Conservation (phyloP, 2,888 invertebrate species). For the Cerastis leucographa region DNA sequence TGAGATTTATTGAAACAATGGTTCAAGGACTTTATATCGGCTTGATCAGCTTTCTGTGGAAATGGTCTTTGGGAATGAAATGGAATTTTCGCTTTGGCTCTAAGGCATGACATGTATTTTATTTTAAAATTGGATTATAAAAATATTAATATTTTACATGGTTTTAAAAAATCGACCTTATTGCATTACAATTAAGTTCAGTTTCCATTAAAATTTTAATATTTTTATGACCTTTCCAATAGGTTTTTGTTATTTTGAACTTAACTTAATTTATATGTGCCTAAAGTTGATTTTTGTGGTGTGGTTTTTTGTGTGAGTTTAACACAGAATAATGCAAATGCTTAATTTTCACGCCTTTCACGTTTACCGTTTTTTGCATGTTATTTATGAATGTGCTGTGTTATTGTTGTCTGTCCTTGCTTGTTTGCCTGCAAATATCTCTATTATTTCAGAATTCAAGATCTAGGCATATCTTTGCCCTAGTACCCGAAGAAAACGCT, state of each 20-base stretch:
- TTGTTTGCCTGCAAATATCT: conserved; percentile 6
- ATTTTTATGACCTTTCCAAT: background rate
- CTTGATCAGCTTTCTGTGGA: too few relatives aligned
- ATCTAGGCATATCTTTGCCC: background rate
- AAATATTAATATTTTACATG: background rate
- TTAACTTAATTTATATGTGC: background rate
- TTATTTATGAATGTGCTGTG: background rate
- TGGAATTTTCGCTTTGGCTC: background rate
- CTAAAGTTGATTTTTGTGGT: too few relatives aligned
- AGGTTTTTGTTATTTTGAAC: background rate
- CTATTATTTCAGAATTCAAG: conserved; percentile 10
- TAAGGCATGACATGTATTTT: background rate
- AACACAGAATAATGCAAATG: too few relatives aligned
- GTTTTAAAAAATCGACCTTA: background rate
- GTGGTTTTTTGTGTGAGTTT: too few relatives aligned
- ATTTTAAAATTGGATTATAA: background rate
- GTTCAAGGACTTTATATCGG: background rate
- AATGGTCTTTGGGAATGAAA: background rate
- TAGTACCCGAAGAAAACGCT: conserved; percentile 7
- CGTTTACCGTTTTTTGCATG: background rate
- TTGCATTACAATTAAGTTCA: background rate
- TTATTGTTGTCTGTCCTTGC: conserved; percentile 3
- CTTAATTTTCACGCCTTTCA: background rate
- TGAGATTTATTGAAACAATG: background rate
- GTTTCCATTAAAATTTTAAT: background rate